phyloP scores from a whole-genome alignment of 2,113 vertebrate genomes.

The Turnix velox region DNA sequence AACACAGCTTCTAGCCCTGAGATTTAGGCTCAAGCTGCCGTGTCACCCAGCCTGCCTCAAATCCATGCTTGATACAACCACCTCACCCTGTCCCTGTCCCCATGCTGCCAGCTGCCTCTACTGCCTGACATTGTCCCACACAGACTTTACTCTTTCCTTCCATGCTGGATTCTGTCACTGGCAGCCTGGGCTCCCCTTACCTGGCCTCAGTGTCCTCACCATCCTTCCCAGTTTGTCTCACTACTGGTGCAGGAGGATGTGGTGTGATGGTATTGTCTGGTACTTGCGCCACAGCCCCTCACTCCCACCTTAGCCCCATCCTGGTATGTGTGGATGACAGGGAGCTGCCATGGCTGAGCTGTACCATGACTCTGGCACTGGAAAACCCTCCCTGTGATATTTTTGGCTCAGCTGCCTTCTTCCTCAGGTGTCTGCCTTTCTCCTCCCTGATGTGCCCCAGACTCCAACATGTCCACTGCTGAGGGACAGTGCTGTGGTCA shows the following conservation, averaged over 20 bases:
- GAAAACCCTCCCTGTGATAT: neutral
- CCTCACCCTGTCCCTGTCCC: neutral
- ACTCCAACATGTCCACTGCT: accelerated
- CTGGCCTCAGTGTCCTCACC: neutral
- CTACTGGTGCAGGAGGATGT: neutral
- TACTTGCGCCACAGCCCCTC: neutral
- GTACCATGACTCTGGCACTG: accelerated
- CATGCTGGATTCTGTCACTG: accelerated
- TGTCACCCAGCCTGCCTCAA: neutral
- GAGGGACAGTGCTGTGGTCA: neutral
- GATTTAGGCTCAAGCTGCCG: neutral
- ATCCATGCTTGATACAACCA: accelerated
- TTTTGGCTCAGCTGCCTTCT: neutral
- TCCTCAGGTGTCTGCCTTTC: neutral
- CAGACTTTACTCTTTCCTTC: neutral
- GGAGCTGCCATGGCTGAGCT: accelerated
- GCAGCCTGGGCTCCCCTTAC: neutral
- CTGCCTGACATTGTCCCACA: neutral
- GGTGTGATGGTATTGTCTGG: neutral
- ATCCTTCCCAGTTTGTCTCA: accelerated
- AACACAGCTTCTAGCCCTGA: neutral
- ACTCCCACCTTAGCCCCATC: accelerated
- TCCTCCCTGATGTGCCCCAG: neutral
- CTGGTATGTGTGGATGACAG: too few relatives aligned
- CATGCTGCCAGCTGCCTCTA: neutral